phyloP scores from a whole-genome alignment of 2,888 invertebrate genomes.

The Sinopyrophorus schimmeli region DNA sequence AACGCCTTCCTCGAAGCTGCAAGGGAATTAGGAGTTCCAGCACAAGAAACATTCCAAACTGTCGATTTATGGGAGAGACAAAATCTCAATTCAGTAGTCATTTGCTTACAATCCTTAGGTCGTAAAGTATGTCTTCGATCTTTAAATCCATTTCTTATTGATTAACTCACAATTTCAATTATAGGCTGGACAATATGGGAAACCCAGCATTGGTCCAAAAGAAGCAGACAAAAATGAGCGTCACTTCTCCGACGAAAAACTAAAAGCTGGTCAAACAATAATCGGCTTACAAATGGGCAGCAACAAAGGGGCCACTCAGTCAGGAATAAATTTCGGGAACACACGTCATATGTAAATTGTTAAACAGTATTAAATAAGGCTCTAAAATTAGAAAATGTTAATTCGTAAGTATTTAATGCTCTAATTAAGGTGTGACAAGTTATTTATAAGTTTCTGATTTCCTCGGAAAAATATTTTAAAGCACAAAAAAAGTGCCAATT shows the following conservation, averaged over 20 bases:
- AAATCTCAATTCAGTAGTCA: constrained; percentile 94
- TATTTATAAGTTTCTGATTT: constrained; percentile 17
- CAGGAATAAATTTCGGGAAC: constrained; percentile 96
- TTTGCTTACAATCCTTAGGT: constrained; percentile 91
- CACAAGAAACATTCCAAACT: constrained; percentile 95
- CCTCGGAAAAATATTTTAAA: constrained; percentile 11
- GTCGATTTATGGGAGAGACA: constrained; percentile 97
- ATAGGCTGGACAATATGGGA: constrained; percentile 78
- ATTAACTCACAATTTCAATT: too few relatives aligned
- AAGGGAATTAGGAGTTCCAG: constrained; percentile 84
- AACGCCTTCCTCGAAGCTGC: constrained; percentile 88
- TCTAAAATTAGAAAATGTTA: constrained; percentile 19
- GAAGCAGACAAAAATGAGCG: constrained; percentile 95
- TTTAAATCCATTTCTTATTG: too few relatives aligned
- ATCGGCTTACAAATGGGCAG: constrained; percentile 96
- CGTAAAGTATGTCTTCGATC: constrained; percentile 79
- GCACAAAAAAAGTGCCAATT: constrained; percentile 19
- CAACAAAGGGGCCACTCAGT: constrained; percentile 96
- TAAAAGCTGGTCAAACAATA: constrained; percentile 89
- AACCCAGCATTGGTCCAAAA: constrained; percentile 92
- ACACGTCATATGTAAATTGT: constrained; percentile 89
- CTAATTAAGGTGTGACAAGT: constrained; percentile 24
- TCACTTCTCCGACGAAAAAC: constrained; percentile 91
- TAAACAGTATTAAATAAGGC: constrained; percentile 9
- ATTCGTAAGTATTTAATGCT: constrained; percentile 18